Evolutionary conservation across 2,797 vertebrate genomes (phyloP).

Genomic region (Arctocebus calabarensis): DNA sequence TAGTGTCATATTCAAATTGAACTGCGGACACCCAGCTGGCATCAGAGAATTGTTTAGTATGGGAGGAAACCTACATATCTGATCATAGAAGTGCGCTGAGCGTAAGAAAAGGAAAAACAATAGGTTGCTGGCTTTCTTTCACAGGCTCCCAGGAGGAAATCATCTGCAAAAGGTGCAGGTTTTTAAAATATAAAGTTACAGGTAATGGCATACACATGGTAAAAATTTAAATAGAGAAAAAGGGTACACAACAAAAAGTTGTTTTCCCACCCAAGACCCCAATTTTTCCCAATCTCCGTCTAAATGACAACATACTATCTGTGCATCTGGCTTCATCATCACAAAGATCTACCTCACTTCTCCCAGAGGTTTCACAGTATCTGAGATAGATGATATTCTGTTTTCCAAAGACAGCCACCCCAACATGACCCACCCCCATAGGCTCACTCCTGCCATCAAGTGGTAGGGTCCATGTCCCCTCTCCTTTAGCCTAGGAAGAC

Average conservation of each 20-base stretch:
- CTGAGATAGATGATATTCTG: not conserved
- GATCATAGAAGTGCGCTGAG: not conserved
- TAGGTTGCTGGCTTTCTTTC: not conserved
- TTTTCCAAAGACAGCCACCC: not conserved
- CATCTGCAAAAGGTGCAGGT: not conserved
- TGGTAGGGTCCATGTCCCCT: not conserved
- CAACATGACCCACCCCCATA: not conserved
- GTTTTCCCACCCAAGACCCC: not conserved
- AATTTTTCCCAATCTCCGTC: not conserved
- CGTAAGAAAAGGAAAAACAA: not conserved
- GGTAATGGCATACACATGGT: not conserved
- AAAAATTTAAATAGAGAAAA: not conserved
- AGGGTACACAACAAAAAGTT: not conserved
- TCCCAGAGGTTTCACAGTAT: not conserved
- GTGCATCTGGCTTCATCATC: not conserved
- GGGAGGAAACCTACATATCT: not conserved
- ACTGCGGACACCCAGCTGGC: not conserved
- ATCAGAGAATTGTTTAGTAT: not conserved
- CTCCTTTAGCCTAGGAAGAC: not conserved
- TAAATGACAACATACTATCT: not conserved
- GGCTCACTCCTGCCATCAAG: not conserved
- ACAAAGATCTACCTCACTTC: not conserved
- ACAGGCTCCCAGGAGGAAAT: not conserved
- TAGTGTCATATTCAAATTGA: not conserved
- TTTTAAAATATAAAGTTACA: constrained; percentile 15